Conservation (phyloP, 2,888 invertebrate genomes). For the Drosophila infuscata region DNA sequence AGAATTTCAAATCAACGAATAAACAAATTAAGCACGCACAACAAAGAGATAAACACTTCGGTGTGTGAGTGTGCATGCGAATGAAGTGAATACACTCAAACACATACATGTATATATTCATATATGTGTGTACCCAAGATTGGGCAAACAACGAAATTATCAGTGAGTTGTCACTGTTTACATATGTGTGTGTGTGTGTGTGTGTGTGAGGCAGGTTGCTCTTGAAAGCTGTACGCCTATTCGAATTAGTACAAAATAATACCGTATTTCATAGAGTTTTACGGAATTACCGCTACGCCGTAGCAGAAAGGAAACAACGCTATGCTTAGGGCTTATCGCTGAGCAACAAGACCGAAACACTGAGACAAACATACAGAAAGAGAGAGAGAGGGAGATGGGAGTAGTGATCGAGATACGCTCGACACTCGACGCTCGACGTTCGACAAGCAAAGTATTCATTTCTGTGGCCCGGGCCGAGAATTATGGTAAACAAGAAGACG, state of each 20-base stretch:
- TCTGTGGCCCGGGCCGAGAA: conserved; percentile 47
- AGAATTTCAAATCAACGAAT: conserved; percentile 59
- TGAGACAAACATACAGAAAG: neutral
- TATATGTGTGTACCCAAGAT: neutral
- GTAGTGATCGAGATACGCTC: neutral
- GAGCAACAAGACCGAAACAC: neutral
- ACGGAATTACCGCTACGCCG: conserved; percentile 77
- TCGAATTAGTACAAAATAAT: conserved; percentile 82
- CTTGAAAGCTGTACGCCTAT: conserved; percentile 68
- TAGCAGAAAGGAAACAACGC: conserved; percentile 46
- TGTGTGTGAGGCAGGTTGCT: conserved; percentile 32
- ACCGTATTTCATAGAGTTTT: conserved; percentile 80
- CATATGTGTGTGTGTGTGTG: too few relatives aligned
- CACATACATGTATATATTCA: neutral
- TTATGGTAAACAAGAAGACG: conserved; percentile 60
- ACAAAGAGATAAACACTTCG: conserved; percentile 43
- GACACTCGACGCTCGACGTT: neutral
- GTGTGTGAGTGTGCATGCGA: neutral
- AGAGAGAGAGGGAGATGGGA: neutral
- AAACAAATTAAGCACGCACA: conserved; percentile 65
- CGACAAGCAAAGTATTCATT: conserved; percentile 23
- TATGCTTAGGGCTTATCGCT: conserved; percentile 43
- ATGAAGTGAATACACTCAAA: neutral
- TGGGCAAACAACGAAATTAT: conserved; percentile 40
- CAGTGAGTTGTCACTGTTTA: conserved; percentile 29